A percentile compares a stretch with the other conserved stretches of the same genome.
Evolutionary conservation across 2,113 vertebrate genomes (phyloP).

Genomic region (Pygoscelis adeliae): DNA sequence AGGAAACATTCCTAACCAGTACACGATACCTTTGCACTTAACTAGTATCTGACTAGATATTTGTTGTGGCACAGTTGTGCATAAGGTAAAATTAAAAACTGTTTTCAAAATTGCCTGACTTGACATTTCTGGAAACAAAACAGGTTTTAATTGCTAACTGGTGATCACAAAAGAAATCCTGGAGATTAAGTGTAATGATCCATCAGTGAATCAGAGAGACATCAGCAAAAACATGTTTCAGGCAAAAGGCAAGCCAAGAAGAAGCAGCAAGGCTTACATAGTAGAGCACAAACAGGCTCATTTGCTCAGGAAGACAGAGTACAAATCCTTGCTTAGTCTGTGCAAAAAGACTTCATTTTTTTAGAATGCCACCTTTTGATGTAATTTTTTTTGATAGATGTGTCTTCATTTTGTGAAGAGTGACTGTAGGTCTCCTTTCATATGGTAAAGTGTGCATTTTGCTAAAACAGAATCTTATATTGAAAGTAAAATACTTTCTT

Average conservation of each 20-base stretch:
- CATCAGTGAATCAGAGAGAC: background rate
- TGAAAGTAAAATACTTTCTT: background rate
- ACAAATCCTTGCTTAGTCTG: background rate
- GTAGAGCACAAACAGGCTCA: rapidly evolving
- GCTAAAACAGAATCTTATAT: background rate
- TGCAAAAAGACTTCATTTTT: background rate
- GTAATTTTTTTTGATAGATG: background rate
- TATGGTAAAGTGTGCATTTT: background rate
- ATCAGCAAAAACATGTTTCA: background rate
- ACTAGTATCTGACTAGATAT: background rate
- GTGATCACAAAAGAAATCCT: background rate
- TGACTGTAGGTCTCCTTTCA: background rate
- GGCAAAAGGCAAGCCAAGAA: background rate
- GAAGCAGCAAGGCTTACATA: background rate
- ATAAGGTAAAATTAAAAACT: background rate
- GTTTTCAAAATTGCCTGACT: background rate
- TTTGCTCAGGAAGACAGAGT: background rate
- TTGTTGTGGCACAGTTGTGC: background rate
- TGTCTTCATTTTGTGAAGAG: background rate
- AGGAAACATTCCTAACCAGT: background rate
- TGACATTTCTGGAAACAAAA: background rate
- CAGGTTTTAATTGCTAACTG: background rate
- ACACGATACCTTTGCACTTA: background rate
- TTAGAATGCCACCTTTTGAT: background rate
- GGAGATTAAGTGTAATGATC: background rate